These are phyloP conservation scores for Drosophila kokeensis DNA, from an alignment of 2,888 invertebrate genomes.

Conservation along the genomic window DNA sequence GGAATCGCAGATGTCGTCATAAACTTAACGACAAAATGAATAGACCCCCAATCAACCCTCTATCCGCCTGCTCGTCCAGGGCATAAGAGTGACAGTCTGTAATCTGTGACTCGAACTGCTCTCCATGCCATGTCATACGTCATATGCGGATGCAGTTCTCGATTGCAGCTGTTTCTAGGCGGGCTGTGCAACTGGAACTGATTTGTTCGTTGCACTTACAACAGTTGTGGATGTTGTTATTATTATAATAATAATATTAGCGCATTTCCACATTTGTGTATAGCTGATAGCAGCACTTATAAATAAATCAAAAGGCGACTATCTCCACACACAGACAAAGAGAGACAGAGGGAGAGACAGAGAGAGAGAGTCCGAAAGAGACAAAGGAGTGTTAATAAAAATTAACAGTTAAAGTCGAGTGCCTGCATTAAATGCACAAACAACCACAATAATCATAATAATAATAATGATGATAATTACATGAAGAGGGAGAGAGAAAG, in stretches of 20 bases:
- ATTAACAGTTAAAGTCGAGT: conserved; percentile 48
- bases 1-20: background rate
- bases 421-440: conserved; percentile 25
- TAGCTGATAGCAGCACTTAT: conserved; percentile 58
- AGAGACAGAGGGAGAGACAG: background rate
- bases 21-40: background rate
- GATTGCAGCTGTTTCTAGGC: conserved; percentile 52
- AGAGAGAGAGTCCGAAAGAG: background rate
- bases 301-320: conserved; percentile 47
- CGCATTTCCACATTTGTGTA: conserved; percentile 53
- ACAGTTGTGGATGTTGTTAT: conserved; percentile 34
- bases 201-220: conserved; percentile 52
- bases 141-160: conserved; percentile 53
- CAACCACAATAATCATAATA: conserved; percentile 23
- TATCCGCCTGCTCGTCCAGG: background rate
- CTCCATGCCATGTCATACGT: conserved; percentile 26
- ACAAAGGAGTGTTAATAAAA: conserved; percentile 27
- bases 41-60: background rate
- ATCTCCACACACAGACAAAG: conserved; percentile 11
- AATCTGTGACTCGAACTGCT: conserved; percentile 9
- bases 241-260: conserved; percentile 26
- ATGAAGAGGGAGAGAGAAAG: conserved; percentile 1
- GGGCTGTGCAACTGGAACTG: conserved; percentile 5
- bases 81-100: conserved; percentile 3
- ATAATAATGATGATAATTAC: conserved; percentile 38